Conservation (phyloP, 2,113 vertebrate genomes). For the Muscicapa adusta region DNA sequence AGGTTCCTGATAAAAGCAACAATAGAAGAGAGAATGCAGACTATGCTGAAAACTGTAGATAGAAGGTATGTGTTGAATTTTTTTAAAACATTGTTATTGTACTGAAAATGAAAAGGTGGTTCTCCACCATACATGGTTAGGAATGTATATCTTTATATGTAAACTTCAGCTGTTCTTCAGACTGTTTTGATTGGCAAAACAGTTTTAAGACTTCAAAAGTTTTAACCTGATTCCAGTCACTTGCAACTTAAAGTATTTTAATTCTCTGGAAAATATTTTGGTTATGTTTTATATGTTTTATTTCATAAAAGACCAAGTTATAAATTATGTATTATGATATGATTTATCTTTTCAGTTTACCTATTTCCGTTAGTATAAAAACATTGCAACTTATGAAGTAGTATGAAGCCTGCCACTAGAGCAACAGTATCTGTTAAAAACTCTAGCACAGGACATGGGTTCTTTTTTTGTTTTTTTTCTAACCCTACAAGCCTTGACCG, state of each 20-base stretch:
- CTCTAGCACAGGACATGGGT: neutral
- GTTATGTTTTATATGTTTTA: neutral
- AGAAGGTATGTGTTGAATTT: constrained; percentile 75
- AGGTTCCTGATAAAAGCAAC: constrained; percentile 97
- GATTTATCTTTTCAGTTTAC: neutral
- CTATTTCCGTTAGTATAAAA: neutral
- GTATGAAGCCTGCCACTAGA: neutral
- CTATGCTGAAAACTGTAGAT: constrained; percentile 94
- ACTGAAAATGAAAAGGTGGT: neutral
- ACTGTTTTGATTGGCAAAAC: neutral
- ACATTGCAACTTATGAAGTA: neutral
- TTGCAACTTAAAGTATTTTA: neutral
- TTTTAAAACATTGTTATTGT: neutral
- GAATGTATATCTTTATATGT: neutral
- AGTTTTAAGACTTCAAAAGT: neutral
- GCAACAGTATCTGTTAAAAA: neutral
- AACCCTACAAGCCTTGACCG: neutral
- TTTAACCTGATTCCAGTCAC: neutral
- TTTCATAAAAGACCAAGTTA: neutral
- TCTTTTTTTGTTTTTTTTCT: neutral
- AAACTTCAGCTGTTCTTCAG: neutral
- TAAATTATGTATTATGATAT: neutral
- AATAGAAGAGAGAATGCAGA: constrained; percentile 97
- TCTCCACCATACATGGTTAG: neutral
- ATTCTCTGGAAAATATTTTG: neutral